Conservation (phyloP, 2,113 vertebrate species). For the Pan troglodytes region DNA sequence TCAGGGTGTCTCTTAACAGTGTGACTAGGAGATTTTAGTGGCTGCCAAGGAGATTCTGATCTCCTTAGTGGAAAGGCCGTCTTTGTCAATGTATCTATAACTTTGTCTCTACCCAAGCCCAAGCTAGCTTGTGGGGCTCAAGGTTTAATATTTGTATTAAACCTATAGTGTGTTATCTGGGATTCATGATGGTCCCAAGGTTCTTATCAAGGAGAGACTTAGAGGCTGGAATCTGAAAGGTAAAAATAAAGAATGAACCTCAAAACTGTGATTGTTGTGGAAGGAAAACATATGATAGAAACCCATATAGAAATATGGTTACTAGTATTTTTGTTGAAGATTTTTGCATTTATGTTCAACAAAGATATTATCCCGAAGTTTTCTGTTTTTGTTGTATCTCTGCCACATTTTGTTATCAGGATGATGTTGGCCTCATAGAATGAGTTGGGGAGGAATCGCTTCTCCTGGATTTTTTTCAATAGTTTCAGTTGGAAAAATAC, state of each 20-base stretch:
- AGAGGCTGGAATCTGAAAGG: neutral
- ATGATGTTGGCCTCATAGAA: too few relatives aligned
- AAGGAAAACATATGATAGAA: neutral
- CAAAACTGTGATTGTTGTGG: neutral
- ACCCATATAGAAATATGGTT: too few relatives aligned
- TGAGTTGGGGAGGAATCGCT: too few relatives aligned
- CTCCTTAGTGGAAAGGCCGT: neutral
- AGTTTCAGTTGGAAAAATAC: too few relatives aligned
- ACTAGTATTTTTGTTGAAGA: too few relatives aligned
- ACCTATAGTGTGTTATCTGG: neutral
- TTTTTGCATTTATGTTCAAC: too few relatives aligned
- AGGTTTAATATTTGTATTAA: neutral
- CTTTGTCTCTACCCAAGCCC: neutral
- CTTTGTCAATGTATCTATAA: neutral
- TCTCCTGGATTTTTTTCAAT: too few relatives aligned
- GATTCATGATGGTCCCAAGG: neutral
- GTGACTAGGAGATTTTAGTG: too few relatives aligned
- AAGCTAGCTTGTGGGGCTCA: neutral
- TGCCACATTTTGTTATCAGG: too few relatives aligned
- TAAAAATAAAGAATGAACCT: neutral
- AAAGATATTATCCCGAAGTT: too few relatives aligned
- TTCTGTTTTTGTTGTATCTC: too few relatives aligned
- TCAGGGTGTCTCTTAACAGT: neutral
- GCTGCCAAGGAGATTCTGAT: neutral
- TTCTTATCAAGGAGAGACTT: neutral